Evolutionary conservation across 2,888 invertebrate genomes (phyloP).

Genomic region (Erebia epiphron): DNA sequence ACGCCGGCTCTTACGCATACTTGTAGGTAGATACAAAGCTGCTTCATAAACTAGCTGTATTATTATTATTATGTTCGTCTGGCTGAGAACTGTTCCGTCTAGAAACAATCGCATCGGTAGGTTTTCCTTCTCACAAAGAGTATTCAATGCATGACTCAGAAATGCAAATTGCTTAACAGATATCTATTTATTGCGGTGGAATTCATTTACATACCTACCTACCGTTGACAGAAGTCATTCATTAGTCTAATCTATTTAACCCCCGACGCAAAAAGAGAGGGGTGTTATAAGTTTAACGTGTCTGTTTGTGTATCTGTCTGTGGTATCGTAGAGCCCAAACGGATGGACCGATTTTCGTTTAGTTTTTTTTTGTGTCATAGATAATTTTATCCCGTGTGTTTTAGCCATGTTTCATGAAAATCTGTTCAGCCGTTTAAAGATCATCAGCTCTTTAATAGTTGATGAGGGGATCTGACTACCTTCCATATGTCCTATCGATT

Average conservation of each 20-base stretch:
- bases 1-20: not conserved
- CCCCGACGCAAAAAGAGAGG: too few species aligned
- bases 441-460: too few species aligned
- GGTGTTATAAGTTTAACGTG: too few species aligned
- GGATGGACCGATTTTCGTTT: too few species aligned
- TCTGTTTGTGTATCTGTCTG: too few species aligned
- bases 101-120: conserved; percentile 19
- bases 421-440: too few species aligned
- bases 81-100: conserved; percentile 23
- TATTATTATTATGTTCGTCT: conserved; percentile 23
- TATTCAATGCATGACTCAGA: conserved; percentile 28
- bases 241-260: conserved; percentile 15
- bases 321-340: too few species aligned
- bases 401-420: too few species aligned
- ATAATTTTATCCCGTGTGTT: too few species aligned
- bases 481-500: too few species aligned
- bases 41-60: conserved; percentile 11
- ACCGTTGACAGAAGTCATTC: not conserved
- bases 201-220: conserved; percentile 18
- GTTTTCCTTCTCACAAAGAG: conserved; percentile 23
- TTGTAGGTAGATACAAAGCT: not conserved
- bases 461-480: too few species aligned
- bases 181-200: conserved; percentile 21
- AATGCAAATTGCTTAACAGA: conserved; percentile 23
- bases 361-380: too few species aligned